Evolutionary conservation across 64 coral and sea anemone species (phyloP).

Genomic region (Pachyseris speciosa): DNA sequence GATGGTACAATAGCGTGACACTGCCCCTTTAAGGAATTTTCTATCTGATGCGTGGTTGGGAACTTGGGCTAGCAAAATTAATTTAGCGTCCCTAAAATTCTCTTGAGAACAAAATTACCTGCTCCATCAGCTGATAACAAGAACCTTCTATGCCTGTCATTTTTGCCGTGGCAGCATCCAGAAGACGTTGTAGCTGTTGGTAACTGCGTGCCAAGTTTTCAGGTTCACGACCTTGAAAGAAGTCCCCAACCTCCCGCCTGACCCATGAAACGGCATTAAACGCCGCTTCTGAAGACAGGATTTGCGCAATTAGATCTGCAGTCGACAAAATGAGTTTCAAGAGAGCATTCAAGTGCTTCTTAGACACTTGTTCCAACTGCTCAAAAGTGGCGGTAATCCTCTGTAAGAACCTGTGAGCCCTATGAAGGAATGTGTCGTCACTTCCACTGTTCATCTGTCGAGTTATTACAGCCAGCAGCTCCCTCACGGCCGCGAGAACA

Average conservation of each 20-base stretch:
- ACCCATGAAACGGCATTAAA: not conserved
- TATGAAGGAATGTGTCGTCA: not conserved
- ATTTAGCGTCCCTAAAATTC: too few species aligned
- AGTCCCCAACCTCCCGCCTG: not conserved
- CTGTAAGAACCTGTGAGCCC: not conserved
- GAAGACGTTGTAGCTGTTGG: not conserved
- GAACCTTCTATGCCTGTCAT: not conserved
- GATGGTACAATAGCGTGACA: too few species aligned
- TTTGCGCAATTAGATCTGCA: slow-evolving; percentile 2
- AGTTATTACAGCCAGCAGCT: not conserved
- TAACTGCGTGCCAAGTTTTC: not conserved
- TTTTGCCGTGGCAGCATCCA: not conserved
- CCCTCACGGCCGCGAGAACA: not conserved
- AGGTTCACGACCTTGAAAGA: not conserved
- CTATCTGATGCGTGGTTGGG: too few species aligned
- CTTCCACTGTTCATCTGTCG: not conserved
- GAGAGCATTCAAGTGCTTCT: not conserved
- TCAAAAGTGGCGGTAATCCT: not conserved
- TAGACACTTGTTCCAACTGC: not conserved
- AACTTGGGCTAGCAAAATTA: too few species aligned
- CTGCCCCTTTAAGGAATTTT: too few species aligned
- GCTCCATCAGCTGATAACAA: not conserved
- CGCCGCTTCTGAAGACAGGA: not conserved
- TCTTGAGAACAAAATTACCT: too few species aligned
- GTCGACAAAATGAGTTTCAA: not conserved